Conservation (phyloP, 2,888 invertebrate species). For the Linnaemya vulpina region DNA sequence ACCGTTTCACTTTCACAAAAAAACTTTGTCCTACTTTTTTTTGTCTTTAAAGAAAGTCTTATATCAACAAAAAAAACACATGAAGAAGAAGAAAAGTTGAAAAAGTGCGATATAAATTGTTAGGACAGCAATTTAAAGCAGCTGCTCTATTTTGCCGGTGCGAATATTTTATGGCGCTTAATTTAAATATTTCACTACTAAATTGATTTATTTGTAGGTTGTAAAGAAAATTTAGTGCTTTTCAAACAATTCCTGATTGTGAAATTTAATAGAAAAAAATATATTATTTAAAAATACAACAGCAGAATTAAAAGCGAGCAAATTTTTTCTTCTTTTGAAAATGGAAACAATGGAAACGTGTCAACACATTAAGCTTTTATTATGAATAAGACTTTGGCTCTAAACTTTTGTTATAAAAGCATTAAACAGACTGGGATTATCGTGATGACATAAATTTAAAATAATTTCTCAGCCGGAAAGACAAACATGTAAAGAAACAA, state of each 20-base stretch:
- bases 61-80: too few species aligned
- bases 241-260: not conserved
- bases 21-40: not conserved
- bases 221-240: not conserved
- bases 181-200: not conserved
- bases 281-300: not conserved
- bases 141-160: not conserved
- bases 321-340: not conserved
- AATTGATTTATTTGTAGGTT: not conserved
- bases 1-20: slow-evolving; percentile 23
- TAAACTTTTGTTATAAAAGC: not conserved
- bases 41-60: not conserved
- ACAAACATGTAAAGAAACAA: too few species aligned
- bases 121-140: not conserved
- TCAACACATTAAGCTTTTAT: slow-evolving; percentile 24
- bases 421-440: not conserved
- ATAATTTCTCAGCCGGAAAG: not conserved
- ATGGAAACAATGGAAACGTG: slow-evolving; percentile 5
- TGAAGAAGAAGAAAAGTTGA: not conserved
- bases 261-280: not conserved
- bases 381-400: slow-evolving; percentile 5
- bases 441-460: slow-evolving; percentile 1
- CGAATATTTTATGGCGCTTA: not conserved
- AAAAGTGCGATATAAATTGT: not conserved
- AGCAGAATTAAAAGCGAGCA: too few species aligned